Evolutionary conservation across 1,140 invertebrate genomes (phyloP).

Genomic region (Zaprionus camerounensis): DNA sequence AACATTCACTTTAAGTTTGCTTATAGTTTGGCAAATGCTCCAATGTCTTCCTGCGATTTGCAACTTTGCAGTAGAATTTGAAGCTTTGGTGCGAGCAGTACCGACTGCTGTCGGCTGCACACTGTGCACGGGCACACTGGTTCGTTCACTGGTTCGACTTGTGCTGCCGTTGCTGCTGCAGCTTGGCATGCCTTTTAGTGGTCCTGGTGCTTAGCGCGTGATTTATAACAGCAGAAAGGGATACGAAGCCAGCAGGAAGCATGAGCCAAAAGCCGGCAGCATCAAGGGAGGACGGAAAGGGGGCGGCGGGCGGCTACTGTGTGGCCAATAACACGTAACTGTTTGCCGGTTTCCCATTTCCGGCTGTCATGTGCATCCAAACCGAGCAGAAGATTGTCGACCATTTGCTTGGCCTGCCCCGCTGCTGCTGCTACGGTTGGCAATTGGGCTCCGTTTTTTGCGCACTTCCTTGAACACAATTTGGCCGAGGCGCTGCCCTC

Average conservation of each 20-base stretch:
- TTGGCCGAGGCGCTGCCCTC: conserved; percentile 24
- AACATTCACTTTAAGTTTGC: conserved; percentile 7
- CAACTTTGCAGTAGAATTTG: conserved; percentile 1
- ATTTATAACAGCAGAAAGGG: conserved; percentile 71
- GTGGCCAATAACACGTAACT: conserved; percentile 74
- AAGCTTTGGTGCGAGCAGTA: not conserved
- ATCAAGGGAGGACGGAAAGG: not conserved
- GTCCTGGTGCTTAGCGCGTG: conserved; percentile 76
- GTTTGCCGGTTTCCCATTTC: conserved; percentile 76
- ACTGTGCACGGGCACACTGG: conserved; percentile 45
- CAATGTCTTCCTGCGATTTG: not conserved
- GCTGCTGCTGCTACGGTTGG: conserved; percentile 31
- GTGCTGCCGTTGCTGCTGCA: conserved; percentile 14
- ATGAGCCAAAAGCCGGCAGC: conserved; percentile 31
- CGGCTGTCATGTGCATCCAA: conserved; percentile 80
- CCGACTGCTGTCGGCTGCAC: conserved; percentile 22
- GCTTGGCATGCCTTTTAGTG: conserved; percentile 50
- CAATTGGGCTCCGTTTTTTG: conserved; percentile 9
- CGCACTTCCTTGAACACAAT: conserved; percentile 37
- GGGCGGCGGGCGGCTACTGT: conserved; percentile 46
- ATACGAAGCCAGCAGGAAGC: conserved; percentile 36
- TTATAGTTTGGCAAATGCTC: conserved; percentile 1
- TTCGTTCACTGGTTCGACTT: conserved; percentile 28
- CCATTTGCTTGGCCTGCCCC: conserved; percentile 59
- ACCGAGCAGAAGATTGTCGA: conserved; percentile 72